Evolutionary conservation across 2,797 vertebrate genomes (phyloP).

Genomic region (Numenius phaeopus): DNA sequence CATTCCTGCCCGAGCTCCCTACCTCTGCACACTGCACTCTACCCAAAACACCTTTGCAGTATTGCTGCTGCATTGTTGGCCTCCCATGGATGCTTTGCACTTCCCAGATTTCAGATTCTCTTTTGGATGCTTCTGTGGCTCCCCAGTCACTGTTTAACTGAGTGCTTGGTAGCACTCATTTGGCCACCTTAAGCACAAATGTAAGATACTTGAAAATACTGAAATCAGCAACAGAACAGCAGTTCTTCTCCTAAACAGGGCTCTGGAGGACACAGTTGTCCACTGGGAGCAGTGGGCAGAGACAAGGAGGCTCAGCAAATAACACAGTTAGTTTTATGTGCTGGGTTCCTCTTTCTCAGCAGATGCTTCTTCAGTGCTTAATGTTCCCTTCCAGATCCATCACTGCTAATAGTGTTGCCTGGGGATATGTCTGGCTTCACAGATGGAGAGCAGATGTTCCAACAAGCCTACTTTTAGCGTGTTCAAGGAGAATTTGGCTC

Average conservation of each 20-base stretch:
- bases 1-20: background rate
- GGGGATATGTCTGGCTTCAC: conserved; percentile 53
- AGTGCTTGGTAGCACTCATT: background rate
- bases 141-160: background rate
- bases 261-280: background rate
- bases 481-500: conserved; percentile 23
- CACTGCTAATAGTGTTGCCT: conserved; percentile 10
- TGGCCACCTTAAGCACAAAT: background rate
- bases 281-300: background rate
- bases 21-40: background rate
- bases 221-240: background rate
- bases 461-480: conserved; percentile 1
- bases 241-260: background rate
- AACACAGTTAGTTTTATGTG: background rate
- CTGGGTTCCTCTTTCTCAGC: background rate
- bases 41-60: background rate
- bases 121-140: background rate
- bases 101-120: background rate
- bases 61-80: background rate
- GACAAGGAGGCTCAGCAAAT: background rate
- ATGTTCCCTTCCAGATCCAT: conserved; percentile 30
- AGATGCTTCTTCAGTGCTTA: conserved; percentile 40
- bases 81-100: background rate
- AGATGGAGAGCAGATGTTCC: conserved; percentile 70
- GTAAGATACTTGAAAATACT: background rate